Base-by-base conservation (phyloP, 1,140 invertebrate species). In the Brachionus rotundiformis region DNA sequence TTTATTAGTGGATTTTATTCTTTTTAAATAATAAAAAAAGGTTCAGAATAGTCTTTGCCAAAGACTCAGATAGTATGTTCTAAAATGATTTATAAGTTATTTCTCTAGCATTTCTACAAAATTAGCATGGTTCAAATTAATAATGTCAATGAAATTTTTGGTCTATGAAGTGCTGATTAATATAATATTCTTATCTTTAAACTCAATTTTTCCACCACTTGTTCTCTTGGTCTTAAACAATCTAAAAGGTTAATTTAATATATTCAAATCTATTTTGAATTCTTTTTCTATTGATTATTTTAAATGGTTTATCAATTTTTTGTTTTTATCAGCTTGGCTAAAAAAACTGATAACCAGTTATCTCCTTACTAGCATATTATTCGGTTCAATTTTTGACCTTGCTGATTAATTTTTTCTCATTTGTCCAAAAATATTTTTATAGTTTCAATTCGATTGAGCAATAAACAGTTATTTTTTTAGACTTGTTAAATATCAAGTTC, bases 401-500 rank as follows among this genome's bases (percentile, higher is more conserved):
- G 47, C 47, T 7, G 19, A 54, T 54, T 2, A 54, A 3, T 23
- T 19, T 54, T 54, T 54, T 54, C 47, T 16, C 7, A 19, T 54
- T 54, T 54, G 47, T 54, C 47, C 47, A 54, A 54, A 39, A 54
- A 54, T 54, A 19, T 23, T 54, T 23, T 54, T 54, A 19, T 3
- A 54, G 16, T 54, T 54, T 54, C 23, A 54, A 54, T 54, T 54
- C 47, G 47, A 54, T 54, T 54, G 47, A 54, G 47, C 8, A 54
- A 54, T 54, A 54, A 54, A 54, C 47, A 54, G 47, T 54, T 54
- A 54, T 54, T 25, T 54, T 54, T 54, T 54, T 13, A 13, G 39
- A 41, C n/a, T 41, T 13, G 8, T 54, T 7, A 54, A 54, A 54
- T 54, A 54, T 54, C 47, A 54, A 54, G 19, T 54, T 54, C 13